Evolutionary conservation across 1,140 invertebrate species (phyloP).

Genomic region (Lerema accius): DNA sequence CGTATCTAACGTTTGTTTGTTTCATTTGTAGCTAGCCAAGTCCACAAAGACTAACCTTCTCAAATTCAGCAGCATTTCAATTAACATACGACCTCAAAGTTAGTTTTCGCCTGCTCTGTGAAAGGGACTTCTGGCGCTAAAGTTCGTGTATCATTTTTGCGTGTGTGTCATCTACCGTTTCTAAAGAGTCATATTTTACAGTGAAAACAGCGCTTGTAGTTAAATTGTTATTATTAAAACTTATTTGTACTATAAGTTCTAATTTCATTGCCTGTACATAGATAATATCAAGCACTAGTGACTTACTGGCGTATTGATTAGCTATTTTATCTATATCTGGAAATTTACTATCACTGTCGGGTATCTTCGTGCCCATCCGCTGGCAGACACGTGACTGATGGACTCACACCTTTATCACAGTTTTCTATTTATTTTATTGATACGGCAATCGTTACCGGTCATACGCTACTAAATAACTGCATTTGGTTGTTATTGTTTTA

Average conservation of each 20-base stretch:
- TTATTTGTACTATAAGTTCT: neutral
- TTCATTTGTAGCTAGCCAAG: no score
- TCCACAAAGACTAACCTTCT: no score
- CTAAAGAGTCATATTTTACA: no score
- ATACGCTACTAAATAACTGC: neutral
- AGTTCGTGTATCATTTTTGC: no score
- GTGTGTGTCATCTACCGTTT: no score
- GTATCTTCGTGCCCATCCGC: neutral
- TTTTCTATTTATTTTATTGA: neutral
- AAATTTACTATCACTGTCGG: neutral
- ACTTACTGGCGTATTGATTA: conserved; percentile 5
- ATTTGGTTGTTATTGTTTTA: no score
- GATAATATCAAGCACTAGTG: conserved; percentile 7
- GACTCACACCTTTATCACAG: neutral
- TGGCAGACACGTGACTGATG: neutral
- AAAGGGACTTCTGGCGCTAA: no score
- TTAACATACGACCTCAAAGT: no score
- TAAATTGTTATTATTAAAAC: neutral
- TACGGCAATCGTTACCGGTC: neutral
- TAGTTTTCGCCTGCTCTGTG: no score
- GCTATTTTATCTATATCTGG: conserved; percentile 7
- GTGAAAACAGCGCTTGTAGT: no score
- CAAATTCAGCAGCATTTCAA: no score
- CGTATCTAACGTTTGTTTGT: no score
- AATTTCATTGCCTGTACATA: neutral